phyloP scores from a whole-genome alignment of 2,113 vertebrate species.

The Ailuropoda melanoleuca region DNA sequence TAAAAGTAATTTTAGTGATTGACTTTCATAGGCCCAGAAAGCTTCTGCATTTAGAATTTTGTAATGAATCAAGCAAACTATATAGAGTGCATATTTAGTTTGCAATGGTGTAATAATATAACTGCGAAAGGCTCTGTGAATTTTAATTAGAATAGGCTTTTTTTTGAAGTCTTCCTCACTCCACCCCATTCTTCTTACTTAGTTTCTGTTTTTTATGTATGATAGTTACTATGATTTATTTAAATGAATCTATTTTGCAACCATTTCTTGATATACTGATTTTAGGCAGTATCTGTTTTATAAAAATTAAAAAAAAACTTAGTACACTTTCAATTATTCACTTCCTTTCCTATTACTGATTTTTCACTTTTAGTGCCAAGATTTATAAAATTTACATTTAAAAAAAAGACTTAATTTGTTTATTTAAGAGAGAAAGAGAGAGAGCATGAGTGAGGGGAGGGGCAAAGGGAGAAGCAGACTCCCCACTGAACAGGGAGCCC shows the following conservation, averaged over 20 bases:
- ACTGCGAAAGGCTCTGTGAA: background rate
- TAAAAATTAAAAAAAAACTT: background rate
- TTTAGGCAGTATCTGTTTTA: background rate
- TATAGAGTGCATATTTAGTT: background rate
- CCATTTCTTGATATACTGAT: constrained; percentile 2
- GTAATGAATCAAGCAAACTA: constrained; percentile 16
- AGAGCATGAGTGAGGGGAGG: background rate
- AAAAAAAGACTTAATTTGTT: background rate
- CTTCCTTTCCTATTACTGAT: background rate
- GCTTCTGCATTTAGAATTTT: background rate
- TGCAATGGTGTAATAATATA: background rate
- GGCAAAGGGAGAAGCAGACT: background rate
- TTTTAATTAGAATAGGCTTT: constrained; percentile 21
- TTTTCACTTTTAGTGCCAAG: constrained; percentile 29
- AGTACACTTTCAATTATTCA: background rate
- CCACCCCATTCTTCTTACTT: background rate
- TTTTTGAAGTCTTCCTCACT: background rate
- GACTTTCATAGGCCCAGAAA: constrained; percentile 9
- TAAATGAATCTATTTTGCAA: constrained; percentile 7
- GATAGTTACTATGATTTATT: background rate
- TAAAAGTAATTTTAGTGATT: constrained; percentile 34
- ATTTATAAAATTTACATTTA: background rate
- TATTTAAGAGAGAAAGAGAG: background rate
- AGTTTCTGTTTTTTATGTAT: background rate
- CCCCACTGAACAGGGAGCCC: background rate